Conservation (phyloP, 2,113 vertebrate species). For the Nanorana parkeri region DNA sequence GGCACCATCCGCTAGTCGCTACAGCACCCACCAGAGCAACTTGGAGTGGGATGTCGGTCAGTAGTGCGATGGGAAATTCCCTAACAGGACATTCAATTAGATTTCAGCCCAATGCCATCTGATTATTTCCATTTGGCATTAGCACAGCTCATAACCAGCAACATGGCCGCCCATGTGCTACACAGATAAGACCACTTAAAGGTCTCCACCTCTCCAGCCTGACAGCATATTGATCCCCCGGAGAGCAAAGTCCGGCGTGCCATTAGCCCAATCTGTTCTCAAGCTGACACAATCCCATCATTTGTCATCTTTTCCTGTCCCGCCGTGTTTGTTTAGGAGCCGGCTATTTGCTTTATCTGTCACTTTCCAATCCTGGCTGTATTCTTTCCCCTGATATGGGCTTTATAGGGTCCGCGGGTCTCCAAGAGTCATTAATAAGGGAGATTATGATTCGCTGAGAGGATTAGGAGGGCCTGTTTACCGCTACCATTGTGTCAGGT, state of each 20-base stretch:
- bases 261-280: conserved; percentile 73
- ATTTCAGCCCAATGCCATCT: too few species aligned
- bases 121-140: too few species aligned
- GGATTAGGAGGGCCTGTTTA: conserved; percentile 48
- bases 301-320: conserved; percentile 87
- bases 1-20: too few species aligned
- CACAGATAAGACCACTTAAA: background rate
- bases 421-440: conserved; percentile 66
- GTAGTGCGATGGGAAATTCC: too few species aligned
- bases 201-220: conserved; percentile 64
- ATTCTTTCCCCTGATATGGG: conserved; percentile 59
- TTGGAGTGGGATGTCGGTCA: too few species aligned
- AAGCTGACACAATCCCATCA: conserved; percentile 80
- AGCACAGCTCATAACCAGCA: too few species aligned
- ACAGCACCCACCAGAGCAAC: too few species aligned
- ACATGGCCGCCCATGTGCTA: too few species aligned
- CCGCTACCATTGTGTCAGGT: conserved; percentile 12
- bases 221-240: conserved; percentile 74
- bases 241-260: conserved; percentile 76
- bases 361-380: conserved; percentile 66
- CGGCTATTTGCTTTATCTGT: conserved; percentile 73
- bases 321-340: conserved; percentile 85
- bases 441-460: conserved; percentile 56
- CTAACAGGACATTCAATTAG: too few species aligned
- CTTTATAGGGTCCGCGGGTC: conserved; percentile 62